A percentile compares a stretch with the other conserved stretches of the same genome.
Conservation (phyloP, 2,888 invertebrate species). For the Clitarchus hookeri region DNA sequence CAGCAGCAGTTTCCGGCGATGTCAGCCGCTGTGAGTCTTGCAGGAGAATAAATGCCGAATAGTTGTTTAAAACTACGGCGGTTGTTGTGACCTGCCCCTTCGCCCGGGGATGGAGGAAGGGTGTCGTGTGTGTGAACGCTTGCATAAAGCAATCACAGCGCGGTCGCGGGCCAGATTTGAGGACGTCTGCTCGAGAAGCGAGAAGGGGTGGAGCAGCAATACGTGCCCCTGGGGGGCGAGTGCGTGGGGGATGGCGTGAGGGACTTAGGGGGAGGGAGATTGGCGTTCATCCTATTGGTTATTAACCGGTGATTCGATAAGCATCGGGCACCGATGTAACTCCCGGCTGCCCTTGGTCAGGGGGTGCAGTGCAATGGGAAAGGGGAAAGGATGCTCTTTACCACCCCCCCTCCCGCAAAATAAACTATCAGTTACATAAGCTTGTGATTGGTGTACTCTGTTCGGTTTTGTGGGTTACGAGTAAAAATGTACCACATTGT, state of each 20-base stretch:
- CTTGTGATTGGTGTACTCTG: no score
- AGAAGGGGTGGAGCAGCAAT: not conserved
- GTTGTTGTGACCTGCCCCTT: no score
- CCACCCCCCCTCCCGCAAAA: not conserved
- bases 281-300: not conserved
- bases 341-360: not conserved
- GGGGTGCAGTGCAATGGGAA: not conserved
- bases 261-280: not conserved
- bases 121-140: not conserved
- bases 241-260: not conserved
- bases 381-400: not conserved
- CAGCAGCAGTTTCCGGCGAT: no score
- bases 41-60: no score
- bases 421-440: not conserved
- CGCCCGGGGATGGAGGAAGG: not conserved
- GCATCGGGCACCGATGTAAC: not conserved
- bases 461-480: no score
- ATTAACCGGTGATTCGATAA: not conserved
- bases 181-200: not conserved
- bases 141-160: not conserved
- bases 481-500: no score
- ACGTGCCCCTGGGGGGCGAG: not conserved
- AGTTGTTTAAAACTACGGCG: no score
- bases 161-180: not conserved
- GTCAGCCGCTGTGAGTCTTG: no score